These are phyloP conservation scores for Rousettus leschenaultii DNA, from an alignment of 2,113 vertebrate species.

Conservation along the genomic window DNA sequence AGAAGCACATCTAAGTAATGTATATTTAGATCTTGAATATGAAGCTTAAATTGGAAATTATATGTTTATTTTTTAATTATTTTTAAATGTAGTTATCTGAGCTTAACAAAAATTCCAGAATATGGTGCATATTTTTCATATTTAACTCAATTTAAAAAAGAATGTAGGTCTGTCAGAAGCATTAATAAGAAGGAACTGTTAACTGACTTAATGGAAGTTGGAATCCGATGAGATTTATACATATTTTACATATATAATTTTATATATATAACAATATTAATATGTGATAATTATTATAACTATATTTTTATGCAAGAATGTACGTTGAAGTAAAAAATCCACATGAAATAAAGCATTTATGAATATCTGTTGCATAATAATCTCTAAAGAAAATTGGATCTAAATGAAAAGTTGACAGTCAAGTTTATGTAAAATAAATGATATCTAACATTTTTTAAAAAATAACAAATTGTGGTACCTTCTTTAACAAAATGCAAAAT, in stretches of 20 bases:
- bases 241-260: neutral
- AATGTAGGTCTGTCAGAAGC: neutral
- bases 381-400: neutral
- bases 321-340: neutral
- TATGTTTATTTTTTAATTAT: neutral
- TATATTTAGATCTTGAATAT: neutral
- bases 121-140: neutral
- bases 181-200: neutral
- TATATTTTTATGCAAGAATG: neutral
- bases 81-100: neutral
- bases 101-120: neutral
- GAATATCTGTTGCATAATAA: neutral
- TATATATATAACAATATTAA: neutral
- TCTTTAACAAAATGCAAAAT: constrained; percentile 5
- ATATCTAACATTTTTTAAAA: neutral
- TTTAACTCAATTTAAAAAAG: neutral
- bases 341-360: constrained; percentile 6
- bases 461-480: neutral
- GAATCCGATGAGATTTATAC: neutral
- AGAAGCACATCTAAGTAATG: neutral
- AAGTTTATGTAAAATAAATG: neutral
- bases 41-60: neutral
- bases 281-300: neutral
- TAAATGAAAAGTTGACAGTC: constrained; percentile 11
- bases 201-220: constrained; percentile 16